phyloP scores from a whole-genome alignment of 1,140 invertebrate species.

The Kradibia gibbosae region DNA sequence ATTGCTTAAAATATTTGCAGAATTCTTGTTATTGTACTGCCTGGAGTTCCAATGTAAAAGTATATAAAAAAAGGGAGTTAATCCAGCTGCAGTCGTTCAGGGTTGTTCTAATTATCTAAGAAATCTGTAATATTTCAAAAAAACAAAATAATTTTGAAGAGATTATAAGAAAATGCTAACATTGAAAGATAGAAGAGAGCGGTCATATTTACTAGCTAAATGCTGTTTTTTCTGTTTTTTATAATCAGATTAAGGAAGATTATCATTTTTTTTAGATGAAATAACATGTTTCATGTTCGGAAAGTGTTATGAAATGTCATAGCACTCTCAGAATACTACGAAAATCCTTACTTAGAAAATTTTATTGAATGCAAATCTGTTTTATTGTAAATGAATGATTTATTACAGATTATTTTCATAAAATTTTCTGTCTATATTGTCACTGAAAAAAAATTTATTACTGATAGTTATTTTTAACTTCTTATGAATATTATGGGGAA shows the following conservation, averaged over 20 bases:
- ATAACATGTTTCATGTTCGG: slow-evolving; percentile 38
- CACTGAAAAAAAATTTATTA: slow-evolving; percentile 27
- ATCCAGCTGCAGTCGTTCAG: slow-evolving; percentile 62
- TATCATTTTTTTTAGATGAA: slow-evolving; percentile 20
- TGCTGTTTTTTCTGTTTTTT: slow-evolving; percentile 37
- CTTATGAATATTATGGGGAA: slow-evolving; percentile 16
- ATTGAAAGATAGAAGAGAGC: slow-evolving; percentile 43
- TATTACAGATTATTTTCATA: neutral
- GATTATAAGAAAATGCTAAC: slow-evolving; percentile 32
- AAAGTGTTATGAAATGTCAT: slow-evolving; percentile 49
- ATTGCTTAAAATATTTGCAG: slow-evolving; percentile 59
- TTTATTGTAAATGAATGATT: slow-evolving; percentile 29
- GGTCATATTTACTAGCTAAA: slow-evolving; percentile 26
- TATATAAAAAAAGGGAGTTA: slow-evolving; percentile 32
- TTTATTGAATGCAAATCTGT: slow-evolving; percentile 38
- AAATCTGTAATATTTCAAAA: slow-evolving; percentile 46
- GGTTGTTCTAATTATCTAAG: slow-evolving; percentile 62
- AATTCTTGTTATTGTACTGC: slow-evolving; percentile 55
- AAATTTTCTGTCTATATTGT: slow-evolving; percentile 6
- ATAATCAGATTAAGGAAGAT: slow-evolving; percentile 44
- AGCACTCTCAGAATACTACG: slow-evolving; percentile 40
- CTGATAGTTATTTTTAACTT: slow-evolving; percentile 34
- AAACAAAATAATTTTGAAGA: slow-evolving; percentile 33
- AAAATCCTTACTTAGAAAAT: slow-evolving; percentile 45
- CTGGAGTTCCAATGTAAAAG: slow-evolving; percentile 51